Base-by-base conservation (phyloP, 2,888 invertebrate species). In the Eupeodes latifasciatus region DNA sequence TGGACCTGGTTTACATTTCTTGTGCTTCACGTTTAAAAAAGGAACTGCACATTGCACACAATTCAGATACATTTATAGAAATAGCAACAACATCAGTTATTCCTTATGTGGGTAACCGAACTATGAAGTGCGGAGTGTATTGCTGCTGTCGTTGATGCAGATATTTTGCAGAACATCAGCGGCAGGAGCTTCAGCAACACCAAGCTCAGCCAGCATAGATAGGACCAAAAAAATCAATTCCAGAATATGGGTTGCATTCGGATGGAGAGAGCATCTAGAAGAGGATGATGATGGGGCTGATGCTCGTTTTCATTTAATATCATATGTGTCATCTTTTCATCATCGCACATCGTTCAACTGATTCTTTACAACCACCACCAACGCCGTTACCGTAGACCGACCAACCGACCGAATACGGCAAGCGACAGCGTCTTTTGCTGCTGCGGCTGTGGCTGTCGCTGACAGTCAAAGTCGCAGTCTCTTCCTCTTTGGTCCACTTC, bases 1-100 rank as follows among this genome's bases (percentile, higher is more conserved):
- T 81, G 81, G 78, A 85, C 88, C 87, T 87, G 84, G 87, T 87
- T 87, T 87, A 87, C 77, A 84, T 87, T 81, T 62, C 53, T 53
- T 72, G 66, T 61, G 40, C 47, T 51, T 57, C 59, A 69, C 36
- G 55, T 9, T 9, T 12, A 12, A 71, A 62, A 12, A 71, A 62
- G 67, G 27, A 2, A 27, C 2, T 27, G 27, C 27, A 27, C 27
- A 74, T 66, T 71, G 57, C 75, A 75, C 10, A 40, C 36, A 76
- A 66, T 69, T 57, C 62, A 40, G 49, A 44, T 19, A 72, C 40
- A 40, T 5, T 40, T 47, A 10, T 44, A 47, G 62, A 62, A 66
- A 40, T 69, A 53, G 59, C 47, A 69, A 51, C 55, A 55, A 40
- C 72, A 74, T 74, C 74, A 74, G 49, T 44, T 53, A 55, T 71